Base-by-base conservation (phyloP, 2,888 invertebrate genomes). In the Diaperis boleti region DNA sequence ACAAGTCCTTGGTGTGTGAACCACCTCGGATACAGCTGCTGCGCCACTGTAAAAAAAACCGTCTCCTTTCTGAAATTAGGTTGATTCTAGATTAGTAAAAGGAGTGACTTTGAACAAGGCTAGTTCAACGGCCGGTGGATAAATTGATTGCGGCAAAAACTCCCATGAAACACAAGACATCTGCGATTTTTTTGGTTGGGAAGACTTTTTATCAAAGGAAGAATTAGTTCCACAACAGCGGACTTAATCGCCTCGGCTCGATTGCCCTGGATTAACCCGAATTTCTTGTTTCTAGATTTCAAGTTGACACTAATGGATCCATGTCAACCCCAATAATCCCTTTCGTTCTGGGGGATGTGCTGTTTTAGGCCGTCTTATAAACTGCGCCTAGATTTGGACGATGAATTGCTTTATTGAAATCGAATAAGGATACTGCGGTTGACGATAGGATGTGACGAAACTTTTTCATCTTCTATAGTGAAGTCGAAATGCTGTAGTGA, bases 301-400 rank as follows among this genome's bases (percentile, higher is more conserved):
- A 49, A 49, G 33, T 49, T 49, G 49, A 49, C 49, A 49, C 49
- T n/a, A 49, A 49, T 49, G 49, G 17, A 47, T 26, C 44, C 11
- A 8, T 22, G 11, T 22, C 13, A 14, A 13, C 13, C 39, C 39
- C 15, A 39, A 39, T 39, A 15, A 26, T 45, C 15, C 33, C 15
- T 33, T n/a, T 49, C 49, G 33, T 14, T 49, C 35, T 13, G 15
- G n/a, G 10, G 8, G 20, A 42, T 42, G 15, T 17, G 17, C 18
- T 17, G 20, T 17, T 17, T 42, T 20, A 42, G 17, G 39, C 6
- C 41, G 7, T 11, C 17, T 39, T 14, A 39, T 15, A 20, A 42
- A 42, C 41, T 42, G 10, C 8, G 7, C 10, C 41, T 10, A 42
- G 18, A 20, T 17, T n/a, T 17, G 39, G 15, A 39, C 39, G 17